Evolutionary conservation across 2,888 invertebrate species (phyloP), one percentile per base, ranked within the genome.

Genomic region (Pterobdella sp.): DNA sequence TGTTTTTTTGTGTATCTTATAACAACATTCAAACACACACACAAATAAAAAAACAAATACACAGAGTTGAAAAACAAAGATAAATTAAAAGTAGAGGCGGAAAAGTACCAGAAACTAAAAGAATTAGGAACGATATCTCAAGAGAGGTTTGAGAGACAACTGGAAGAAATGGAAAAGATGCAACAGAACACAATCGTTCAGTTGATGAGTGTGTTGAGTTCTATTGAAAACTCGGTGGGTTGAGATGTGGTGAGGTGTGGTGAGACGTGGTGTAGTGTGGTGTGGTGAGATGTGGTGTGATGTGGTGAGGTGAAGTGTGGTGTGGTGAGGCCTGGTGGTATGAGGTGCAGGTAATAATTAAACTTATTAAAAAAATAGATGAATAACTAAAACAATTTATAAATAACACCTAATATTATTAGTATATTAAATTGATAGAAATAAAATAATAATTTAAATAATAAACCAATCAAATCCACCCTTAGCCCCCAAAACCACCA

Each of bases 61-160:
- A 34, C 71, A 71, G 71, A 71, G 35, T 63, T 34, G 35, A 71
- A 34, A n/a, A 71, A 35, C 63, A 60, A 71, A 37, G 71, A 60
- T 14, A 71, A 71, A 26, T 34, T 71, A 37, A 60, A 60, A 60
- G 63, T 71, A 7, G 71, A 71, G 31, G 49, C 49, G n/a, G 71
- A 71, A 56, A 71, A 71, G 63, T 71, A 71, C 36, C 71, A 71
- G 63, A 29, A 32, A 14, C 36, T 71, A 26, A 60, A 35, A 31
- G 71, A 71, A 35, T 26, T 32, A 22, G 71, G 71, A 22, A 71
- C 71, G 22, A 60, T 56, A 34, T 49, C 71, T 10, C 71, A 71
- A 36, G 71, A 71, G 26, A 36, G 29, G 10, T 71, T 60, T 36
- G 71, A 71, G 31, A 34, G 63, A 35, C 35, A 71, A 34, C 63